Evolutionary conservation across 2,797 vertebrate genomes (phyloP).

Genomic region (Esox masquinongy): DNA sequence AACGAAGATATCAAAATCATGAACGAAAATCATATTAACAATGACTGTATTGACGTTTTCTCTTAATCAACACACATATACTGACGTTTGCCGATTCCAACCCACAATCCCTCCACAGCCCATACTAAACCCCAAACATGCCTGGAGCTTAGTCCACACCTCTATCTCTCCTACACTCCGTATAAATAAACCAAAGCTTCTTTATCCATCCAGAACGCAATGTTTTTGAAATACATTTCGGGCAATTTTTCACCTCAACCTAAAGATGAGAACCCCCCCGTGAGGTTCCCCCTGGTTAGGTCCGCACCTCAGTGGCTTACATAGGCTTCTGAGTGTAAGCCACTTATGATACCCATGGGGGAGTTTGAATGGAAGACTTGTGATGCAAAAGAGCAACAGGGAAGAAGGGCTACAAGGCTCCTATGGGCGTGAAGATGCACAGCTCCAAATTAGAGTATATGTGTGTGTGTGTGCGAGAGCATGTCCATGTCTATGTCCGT

Average conservation of each 20-base stretch:
- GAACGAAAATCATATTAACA: not conserved
- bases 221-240: constrained; percentile 20
- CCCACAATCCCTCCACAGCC: constrained; percentile 2
- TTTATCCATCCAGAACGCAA: too few relatives aligned
- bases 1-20: not conserved
- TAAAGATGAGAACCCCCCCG: constrained; percentile 27
- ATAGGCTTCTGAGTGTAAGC: constrained; percentile 5
- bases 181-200: constrained; percentile 48
- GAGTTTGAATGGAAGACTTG: constrained; percentile 22
- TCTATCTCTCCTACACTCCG: constrained; percentile 18
- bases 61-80: not conserved
- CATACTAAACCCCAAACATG: constrained; percentile 21
- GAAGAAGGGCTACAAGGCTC: constrained; percentile 20
- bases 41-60: not conserved
- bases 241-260: constrained; percentile 32
- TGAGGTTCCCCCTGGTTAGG: constrained; percentile 7
- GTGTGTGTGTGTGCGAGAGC: constrained; percentile 1
- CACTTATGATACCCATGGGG: constrained; percentile 7
- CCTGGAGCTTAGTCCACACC: not conserved
- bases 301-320: not conserved
- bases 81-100: not conserved
- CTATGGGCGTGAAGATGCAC: constrained; percentile 10
- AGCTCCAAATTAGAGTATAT: constrained; percentile 13
- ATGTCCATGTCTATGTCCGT: constrained; percentile 25
- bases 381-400: constrained; percentile 11